These are phyloP conservation scores for Zaprionus taronus DNA, from an alignment of 1,140 invertebrate species.

Conservation along the genomic window DNA sequence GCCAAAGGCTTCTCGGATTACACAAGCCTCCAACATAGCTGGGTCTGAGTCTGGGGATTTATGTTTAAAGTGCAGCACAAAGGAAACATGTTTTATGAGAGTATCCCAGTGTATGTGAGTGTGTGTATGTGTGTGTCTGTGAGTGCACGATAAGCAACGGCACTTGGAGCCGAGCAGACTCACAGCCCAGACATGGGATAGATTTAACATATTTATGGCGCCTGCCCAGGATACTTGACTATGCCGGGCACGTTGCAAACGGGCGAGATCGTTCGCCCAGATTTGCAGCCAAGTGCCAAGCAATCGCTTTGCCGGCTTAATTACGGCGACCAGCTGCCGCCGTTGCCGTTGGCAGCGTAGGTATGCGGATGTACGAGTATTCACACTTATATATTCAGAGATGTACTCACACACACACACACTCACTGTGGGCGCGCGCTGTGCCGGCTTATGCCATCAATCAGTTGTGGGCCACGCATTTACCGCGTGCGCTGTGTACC, in stretches of 20 bases:
- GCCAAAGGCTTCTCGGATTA: constrained; percentile 67
- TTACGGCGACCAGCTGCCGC: constrained; percentile 49
- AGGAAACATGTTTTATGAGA: constrained; percentile 23
- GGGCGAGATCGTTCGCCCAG: constrained; percentile 53
- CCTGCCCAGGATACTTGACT: constrained; percentile 44
- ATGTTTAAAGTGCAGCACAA: constrained; percentile 28
- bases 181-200: constrained; percentile 9
- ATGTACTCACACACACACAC: too few species aligned
- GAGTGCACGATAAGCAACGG: constrained; percentile 56
- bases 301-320: constrained; percentile 59
- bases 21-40: constrained; percentile 38
- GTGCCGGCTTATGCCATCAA: constrained; percentile 68
- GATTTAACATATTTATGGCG: constrained; percentile 57
- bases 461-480: constrained; percentile 44
- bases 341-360: constrained; percentile 36
- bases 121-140: constrained; percentile 3
- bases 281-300: constrained; percentile 45
- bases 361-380: constrained; percentile 62
- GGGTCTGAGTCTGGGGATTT: background rate
- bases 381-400: background rate
- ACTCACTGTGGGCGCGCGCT: constrained; percentile 22
- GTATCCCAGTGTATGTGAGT: background rate
- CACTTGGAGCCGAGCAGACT: constrained; percentile 34
- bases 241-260: constrained; percentile 66
- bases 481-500: background rate